These are phyloP conservation scores for Oopsacas minuta DNA, from an alignment of 37 sponge, comb jelly and placozoan genomes.

Conservation along the genomic window DNA sequence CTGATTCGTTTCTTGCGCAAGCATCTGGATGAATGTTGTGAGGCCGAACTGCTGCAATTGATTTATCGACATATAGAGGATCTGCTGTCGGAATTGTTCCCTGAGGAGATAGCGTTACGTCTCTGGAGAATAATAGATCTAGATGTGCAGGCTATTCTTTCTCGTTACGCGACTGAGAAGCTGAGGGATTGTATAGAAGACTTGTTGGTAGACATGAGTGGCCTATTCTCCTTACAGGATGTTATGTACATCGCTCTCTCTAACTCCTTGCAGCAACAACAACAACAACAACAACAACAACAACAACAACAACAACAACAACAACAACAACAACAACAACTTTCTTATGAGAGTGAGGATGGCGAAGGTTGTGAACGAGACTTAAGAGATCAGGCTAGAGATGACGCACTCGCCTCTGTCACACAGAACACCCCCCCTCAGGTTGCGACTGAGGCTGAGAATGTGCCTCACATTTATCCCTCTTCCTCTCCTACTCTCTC, in stretches of 20 bases:
- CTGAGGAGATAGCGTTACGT: neutral
- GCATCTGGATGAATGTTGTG: neutral
- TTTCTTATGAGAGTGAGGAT: too few species aligned
- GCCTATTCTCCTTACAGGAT: conserved; percentile 67
- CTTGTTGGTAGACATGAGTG: conserved; percentile 76
- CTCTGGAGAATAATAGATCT: neutral
- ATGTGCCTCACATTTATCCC: too few species aligned
- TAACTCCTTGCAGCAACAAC: too few species aligned
- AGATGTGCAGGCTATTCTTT: neutral
- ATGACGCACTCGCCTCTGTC: neutral
- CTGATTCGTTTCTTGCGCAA: neutral
- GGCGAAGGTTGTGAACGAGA: neutral
- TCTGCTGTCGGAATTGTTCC: too few species aligned
- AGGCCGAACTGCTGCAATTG: neutral
- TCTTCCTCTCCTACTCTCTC: too few species aligned
- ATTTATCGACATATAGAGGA: neutral
- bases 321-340: too few species aligned
- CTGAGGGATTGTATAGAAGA: conserved; percentile 73
- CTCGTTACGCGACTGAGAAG: neutral
- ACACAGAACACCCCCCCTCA: too few species aligned
- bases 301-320: too few species aligned
- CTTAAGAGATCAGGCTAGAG: neutral
- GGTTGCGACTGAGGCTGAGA: too few species aligned
- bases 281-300: too few species aligned
- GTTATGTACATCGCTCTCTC: neutral